These are phyloP conservation scores for Agapornis canus DNA, from an alignment of 2,797 vertebrate genomes.

Conservation along the genomic window DNA sequence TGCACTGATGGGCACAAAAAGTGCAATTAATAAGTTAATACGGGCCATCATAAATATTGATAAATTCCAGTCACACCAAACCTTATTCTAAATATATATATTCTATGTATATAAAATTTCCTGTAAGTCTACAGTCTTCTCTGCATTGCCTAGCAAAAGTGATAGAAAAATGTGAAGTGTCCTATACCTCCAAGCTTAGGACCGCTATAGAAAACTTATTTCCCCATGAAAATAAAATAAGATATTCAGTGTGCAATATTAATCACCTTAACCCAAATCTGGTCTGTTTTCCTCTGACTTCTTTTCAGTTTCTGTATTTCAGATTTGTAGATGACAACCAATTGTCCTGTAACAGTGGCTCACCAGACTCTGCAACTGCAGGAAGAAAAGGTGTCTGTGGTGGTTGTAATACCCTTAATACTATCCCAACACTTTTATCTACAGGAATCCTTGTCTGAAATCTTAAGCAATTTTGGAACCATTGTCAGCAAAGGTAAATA, in stretches of 20 bases:
- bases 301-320: background rate
- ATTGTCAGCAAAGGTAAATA: background rate
- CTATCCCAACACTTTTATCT: background rate
- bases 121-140: background rate
- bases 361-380: fast-evolving
- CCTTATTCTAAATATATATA: background rate
- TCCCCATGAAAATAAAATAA: background rate
- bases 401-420: background rate
- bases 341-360: background rate
- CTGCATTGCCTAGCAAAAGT: background rate
- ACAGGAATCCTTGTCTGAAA: background rate
- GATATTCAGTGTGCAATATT: background rate
- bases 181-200: background rate
- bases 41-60: background rate
- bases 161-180: background rate
- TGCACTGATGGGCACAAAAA: background rate
- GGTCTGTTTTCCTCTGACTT: background rate
- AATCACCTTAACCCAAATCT: background rate
- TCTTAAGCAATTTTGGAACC: background rate
- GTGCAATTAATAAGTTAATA: background rate
- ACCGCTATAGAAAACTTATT: background rate
- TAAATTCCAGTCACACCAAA: background rate
- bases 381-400: background rate
- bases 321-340: background rate
- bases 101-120: background rate